phyloP scores from a whole-genome alignment of 2,113 vertebrate genomes.

The Colaptes auratus region DNA sequence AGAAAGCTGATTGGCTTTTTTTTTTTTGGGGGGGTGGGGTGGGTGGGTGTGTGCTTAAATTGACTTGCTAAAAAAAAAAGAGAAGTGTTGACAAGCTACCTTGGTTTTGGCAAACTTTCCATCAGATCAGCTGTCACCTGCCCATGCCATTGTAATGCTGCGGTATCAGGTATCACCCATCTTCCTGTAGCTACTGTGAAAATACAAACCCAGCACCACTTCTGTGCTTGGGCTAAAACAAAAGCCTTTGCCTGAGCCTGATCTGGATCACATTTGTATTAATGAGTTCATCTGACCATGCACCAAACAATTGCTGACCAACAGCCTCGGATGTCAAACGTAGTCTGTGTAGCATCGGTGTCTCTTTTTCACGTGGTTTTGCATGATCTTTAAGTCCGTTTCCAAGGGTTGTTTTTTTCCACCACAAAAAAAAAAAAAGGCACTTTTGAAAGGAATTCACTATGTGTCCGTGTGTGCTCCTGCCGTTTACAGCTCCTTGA shows the following conservation, averaged over 20 bases:
- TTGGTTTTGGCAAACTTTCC: not conserved
- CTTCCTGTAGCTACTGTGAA: not conserved
- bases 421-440: not conserved
- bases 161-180: not conserved
- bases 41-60: not conserved
- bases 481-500: not conserved
- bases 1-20: not conserved
- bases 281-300: not conserved
- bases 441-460: not conserved
- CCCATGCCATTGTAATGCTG: not conserved
- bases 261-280: not conserved
- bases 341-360: accelerated
- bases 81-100: not conserved
- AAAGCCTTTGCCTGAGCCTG: not conserved
- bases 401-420: not conserved
- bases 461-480: not conserved
- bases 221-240: not conserved
- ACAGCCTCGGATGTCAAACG: not conserved
- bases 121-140: not conserved
- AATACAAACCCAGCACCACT: not conserved
- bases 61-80: not conserved
- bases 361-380: not conserved
- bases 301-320: not conserved
- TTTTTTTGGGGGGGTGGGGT: too few relatives aligned
- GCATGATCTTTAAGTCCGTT: not conserved